Evolutionary conservation across 2,797 vertebrate genomes (phyloP), one percentile per base, ranked within the genome.

Genomic region (Acestrorhynchus altus): DNA sequence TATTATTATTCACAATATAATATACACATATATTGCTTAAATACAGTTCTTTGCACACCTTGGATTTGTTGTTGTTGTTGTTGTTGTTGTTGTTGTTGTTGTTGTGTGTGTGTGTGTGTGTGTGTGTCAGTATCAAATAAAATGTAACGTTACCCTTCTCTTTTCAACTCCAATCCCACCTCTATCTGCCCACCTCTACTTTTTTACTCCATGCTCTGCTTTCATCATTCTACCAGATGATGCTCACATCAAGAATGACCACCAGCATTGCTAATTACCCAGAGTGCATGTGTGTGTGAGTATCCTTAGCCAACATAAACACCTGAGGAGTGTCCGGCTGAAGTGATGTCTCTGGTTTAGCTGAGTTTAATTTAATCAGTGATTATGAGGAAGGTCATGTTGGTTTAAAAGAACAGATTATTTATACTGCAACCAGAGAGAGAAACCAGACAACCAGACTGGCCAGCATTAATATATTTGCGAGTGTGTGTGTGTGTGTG

Each of bases 361-460:
- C 65, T n/a, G 75, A 18, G 24, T 67, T 76, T 73, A 54, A 67
- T 72, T 56, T 42, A 80, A 80, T 66, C 47, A 49, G 65, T 79
- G 65, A 81, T 76, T 70, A 78, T 63, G 72, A 49, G 31, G n/a
- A 64, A 56, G 24, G 73, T 74, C 10, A 10, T 82, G 77, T 81
- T 83, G 39, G 77, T 81, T 61, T 57, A 78, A 77, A 59, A 72
- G 81, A 74, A 52, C 67, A 66, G 68, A 56, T 71, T 80, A 84
- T 84, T 84, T 81, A 72, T 74, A 75, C 56, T 78, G 74, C 80
- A 64, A 42, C 24, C 31, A 35, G n/a, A 54, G 56, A 72, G 63
- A 76, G 61, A 77, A 39, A 1, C 64, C 59, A 81, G 74, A 66
- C 57, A 35, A 63, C 56, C 66, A 8, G 70, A 69, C 69, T 69